Base-by-base conservation (phyloP, 2,888 invertebrate species). In the Meliscaeva auricollis region DNA sequence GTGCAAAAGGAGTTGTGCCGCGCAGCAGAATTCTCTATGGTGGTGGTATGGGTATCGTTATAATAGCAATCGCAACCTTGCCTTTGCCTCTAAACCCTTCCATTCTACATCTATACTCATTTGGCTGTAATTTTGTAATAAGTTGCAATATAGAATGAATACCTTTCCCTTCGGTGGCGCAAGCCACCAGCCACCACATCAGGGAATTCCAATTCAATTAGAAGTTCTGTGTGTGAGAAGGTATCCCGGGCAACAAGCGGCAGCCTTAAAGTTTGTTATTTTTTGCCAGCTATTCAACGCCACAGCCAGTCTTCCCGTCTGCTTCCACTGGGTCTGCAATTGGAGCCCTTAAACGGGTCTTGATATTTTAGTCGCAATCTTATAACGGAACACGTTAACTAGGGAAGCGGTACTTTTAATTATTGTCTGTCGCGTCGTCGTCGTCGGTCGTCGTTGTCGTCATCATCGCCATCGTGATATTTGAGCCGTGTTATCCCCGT, bases 181-280 rank as follows among this genome's bases (percentile, higher is more conserved):
- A n/a, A 35, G 35, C 35, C 35, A 11, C 30, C 26, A 64, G 32
- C 9, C 50, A 44, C 22, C 38, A 60, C 52, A 52, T 35, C n/a
- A 68, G 35, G 54, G 73, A 70, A 87, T 81, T 77, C 81, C 77
- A 78, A 82, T 87, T 87, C 81, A 82, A 81, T 82, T 87, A 78
- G 38, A 70, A 77, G n/a, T 70, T 48, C 50, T 66, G 22, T 66
- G 90, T 90, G 89, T 89, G 88, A 89, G 88, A 89, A 89, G 90
- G 91, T 91, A 91, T 91, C 91, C 91, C n/a, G 90, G 91, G 91
- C 91, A 91, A 91, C 91, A 90, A 89, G 87, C 89, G 89, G 89
- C 89, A 88, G 87, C 88, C 88, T 87, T 87, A 88, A 88, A 91
- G 89, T 91, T 91, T 91, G 91, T 91, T 91, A 91, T 91, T 91